Evolutionary conservation across 2,113 vertebrate species (phyloP).

Genomic region (Gymnogyps californianus): DNA sequence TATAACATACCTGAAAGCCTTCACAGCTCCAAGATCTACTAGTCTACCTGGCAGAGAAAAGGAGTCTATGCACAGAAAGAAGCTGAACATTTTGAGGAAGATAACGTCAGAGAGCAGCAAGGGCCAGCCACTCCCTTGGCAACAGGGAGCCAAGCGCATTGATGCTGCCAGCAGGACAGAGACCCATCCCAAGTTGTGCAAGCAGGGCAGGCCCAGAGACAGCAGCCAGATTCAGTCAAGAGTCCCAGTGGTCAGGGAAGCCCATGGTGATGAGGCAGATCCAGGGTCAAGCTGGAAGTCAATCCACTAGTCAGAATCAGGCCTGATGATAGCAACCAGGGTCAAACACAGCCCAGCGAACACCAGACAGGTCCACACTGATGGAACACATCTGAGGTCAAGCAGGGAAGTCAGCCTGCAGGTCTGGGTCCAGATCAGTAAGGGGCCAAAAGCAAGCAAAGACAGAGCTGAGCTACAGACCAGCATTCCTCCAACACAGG

Average conservation of each 20-base stretch:
- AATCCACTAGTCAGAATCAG: neutral
- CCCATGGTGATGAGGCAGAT: fast-evolving
- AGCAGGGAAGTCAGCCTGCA: neutral
- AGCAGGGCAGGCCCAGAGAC: neutral
- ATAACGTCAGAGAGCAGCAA: neutral
- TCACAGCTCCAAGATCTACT: neutral
- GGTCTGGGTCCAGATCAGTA: neutral
- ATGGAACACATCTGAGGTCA: fast-evolving
- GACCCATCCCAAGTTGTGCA: neutral
- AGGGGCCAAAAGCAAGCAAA: fast-evolving
- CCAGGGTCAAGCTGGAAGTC: neutral
- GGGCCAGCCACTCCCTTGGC: neutral
- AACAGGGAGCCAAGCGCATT: neutral
- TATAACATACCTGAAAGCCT: neutral
- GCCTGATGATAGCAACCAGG: neutral
- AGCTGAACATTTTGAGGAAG: neutral
- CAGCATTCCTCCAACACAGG: neutral
- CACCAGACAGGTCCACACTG: neutral
- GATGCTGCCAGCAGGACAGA: neutral
- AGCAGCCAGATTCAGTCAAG: neutral
- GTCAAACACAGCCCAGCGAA: neutral
- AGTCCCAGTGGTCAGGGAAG: neutral
- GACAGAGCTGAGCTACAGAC: neutral
- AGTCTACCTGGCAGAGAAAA: neutral
- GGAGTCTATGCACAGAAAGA: neutral